Conservation (phyloP, 1,140 invertebrate genomes). For the Listronotus bonariensis region DNA sequence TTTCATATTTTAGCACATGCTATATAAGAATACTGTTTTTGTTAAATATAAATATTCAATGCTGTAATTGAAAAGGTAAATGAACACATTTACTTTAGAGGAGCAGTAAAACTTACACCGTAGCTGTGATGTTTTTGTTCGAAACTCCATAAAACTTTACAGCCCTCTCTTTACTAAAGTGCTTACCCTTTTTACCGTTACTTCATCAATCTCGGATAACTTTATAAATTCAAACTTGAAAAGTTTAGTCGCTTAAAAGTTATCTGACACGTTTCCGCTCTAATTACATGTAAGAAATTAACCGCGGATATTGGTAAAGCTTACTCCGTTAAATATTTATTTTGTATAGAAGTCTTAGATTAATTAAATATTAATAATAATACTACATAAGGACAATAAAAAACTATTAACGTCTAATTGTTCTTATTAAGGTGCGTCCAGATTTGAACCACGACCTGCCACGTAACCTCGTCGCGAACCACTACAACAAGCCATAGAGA, state of each 20-base stretch:
- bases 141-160: conserved; percentile 32
- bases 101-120: conserved; percentile 3
- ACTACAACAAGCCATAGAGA: too few relatives aligned
- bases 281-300: conserved; percentile 36
- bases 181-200: conserved; percentile 36
- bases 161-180: conserved; percentile 21
- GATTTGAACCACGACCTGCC: too few relatives aligned
- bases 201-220: conserved; percentile 35
- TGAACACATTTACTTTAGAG: neutral
- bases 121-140: conserved; percentile 24
- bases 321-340: conserved; percentile 2
- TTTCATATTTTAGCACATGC: too few relatives aligned
- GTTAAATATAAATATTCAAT: too few relatives aligned
- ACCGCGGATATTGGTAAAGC: conserved; percentile 14
- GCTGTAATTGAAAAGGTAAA: too few relatives aligned
- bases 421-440: too few relatives aligned
- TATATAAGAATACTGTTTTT: too few relatives aligned
- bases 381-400: neutral
- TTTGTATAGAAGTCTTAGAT: neutral
- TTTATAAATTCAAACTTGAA: conserved; percentile 32
- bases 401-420: too few relatives aligned
- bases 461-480: too few relatives aligned
- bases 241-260: conserved; percentile 24
- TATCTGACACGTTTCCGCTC: conserved; percentile 36
- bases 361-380: conserved; percentile 11